A percentile compares a stretch with the other conserved stretches of the same genome.
Evolutionary conservation across 2,797 vertebrate species (phyloP).

Genomic region (Cheirogaleus major): DNA sequence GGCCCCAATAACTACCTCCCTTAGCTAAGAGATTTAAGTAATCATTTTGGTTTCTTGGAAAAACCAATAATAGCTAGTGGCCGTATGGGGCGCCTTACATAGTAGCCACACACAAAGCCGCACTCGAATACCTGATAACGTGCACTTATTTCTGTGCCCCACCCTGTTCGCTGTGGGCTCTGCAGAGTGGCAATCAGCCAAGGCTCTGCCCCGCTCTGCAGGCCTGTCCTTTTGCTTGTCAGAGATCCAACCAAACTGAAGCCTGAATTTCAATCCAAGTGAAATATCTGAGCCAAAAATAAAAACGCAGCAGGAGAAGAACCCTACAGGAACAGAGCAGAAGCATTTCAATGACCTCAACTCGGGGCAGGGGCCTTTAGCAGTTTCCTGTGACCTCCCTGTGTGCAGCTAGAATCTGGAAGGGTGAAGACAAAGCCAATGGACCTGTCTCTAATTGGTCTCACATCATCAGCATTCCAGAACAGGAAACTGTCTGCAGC

Average conservation of each 20-base stretch:
- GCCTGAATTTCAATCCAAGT: constrained; percentile 58
- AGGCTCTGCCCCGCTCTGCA: constrained; percentile 10
- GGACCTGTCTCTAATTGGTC: constrained; percentile 66
- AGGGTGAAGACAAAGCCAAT: constrained; percentile 29
- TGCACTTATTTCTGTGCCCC: background rate
- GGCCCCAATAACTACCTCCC: background rate
- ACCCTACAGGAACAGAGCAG: constrained; percentile 30
- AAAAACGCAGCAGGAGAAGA: constrained; percentile 52
- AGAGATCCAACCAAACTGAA: constrained; percentile 56
- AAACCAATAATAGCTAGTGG: constrained; percentile 52
- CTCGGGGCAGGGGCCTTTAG: constrained; percentile 32
- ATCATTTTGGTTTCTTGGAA: constrained; percentile 67
- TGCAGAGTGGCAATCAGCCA: constrained; percentile 38
- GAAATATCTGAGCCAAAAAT: constrained; percentile 73
- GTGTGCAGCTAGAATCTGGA: constrained; percentile 5
- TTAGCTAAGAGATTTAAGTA: constrained; percentile 52
- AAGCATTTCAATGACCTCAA: constrained; percentile 45
- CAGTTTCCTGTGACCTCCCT: constrained; percentile 54
- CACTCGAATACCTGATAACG: background rate
- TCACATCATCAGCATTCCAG: constrained; percentile 72
- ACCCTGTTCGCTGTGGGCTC: background rate
- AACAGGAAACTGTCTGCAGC: constrained; percentile 66
- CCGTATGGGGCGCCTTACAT: background rate
- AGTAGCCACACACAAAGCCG: background rate
- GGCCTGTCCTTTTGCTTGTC: constrained; percentile 48